Evolutionary conservation across 2,888 invertebrate genomes (phyloP).

Genomic region (Smittia sp.): DNA sequence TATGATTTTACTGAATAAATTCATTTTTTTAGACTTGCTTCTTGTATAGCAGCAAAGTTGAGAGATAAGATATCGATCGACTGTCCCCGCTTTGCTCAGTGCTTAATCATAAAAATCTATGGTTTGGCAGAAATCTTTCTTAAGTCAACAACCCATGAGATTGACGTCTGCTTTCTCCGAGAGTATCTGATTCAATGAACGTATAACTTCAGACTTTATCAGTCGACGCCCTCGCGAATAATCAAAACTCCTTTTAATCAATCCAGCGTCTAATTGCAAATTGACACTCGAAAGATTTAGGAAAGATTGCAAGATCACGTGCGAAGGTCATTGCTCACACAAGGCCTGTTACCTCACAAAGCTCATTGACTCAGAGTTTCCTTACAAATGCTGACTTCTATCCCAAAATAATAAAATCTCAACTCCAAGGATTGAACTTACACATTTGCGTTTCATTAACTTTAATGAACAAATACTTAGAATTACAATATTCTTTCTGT

Average conservation of each 20-base stretch:
- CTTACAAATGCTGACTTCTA: neutral
- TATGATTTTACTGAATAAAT: constrained; percentile 32
- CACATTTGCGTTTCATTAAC: neutral
- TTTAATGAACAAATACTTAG: constrained; percentile 20
- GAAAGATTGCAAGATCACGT: no score
- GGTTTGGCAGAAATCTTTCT: neutral
- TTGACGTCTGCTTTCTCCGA: neutral
- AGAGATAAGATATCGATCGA: neutral
- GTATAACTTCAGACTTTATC: no score
- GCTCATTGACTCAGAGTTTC: neutral
- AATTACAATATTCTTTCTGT: constrained; percentile 26
- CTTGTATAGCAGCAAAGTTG: neutral
- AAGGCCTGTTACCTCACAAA: neutral
- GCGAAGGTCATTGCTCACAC: no score
- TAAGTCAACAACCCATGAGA: neutral
- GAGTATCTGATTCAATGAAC: no score
- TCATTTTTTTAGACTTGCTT: constrained; percentile 17
- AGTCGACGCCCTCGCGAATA: no score
- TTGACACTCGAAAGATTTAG: no score
- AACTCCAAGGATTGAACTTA: neutral
- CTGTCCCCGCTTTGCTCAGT: no score
- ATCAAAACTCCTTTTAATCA: no score
- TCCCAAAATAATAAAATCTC: neutral
- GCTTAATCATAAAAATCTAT: no score
- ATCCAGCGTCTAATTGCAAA: no score